Conservation (phyloP, 1,140 invertebrate species). For the Copidosoma floridanum region DNA sequence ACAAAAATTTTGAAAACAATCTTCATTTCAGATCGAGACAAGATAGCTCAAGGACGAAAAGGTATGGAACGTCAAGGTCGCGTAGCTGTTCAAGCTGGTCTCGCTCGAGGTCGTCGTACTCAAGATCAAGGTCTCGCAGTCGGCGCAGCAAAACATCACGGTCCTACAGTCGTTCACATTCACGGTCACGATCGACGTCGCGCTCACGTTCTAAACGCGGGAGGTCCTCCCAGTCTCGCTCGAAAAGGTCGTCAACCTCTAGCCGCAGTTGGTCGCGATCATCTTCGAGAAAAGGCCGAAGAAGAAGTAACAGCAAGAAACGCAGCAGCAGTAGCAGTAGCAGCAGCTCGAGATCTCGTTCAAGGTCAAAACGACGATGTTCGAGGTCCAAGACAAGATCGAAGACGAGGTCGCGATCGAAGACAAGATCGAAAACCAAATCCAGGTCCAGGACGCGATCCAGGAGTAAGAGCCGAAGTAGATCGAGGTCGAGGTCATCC, state of each 20-base stretch:
- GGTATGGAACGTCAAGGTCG: constrained; percentile 47
- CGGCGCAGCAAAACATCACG: constrained; percentile 37
- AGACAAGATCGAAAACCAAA: constrained; percentile 50
- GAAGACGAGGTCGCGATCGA: constrained; percentile 41
- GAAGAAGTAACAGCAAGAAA: too few relatives aligned
- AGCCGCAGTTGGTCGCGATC: too few relatives aligned
- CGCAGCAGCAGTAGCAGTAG: too few relatives aligned
- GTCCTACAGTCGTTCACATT: constrained; percentile 37
- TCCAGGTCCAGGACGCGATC: constrained; percentile 46
- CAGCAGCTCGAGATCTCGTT: constrained; percentile 37
- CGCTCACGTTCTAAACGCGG: too few relatives aligned
- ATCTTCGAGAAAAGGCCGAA: too few relatives aligned
- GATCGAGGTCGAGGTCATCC: constrained; percentile 47
- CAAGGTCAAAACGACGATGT: constrained; percentile 29
- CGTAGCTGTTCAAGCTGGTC: constrained; percentile 36
- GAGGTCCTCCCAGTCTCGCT: constrained; percentile 48
- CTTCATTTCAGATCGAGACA: constrained; percentile 32
- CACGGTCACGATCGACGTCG: constrained; percentile 50
- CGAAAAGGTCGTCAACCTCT: constrained; percentile 50
- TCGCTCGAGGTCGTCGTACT: constrained; percentile 39
- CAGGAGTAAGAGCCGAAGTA: constrained; percentile 44
- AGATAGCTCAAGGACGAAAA: constrained; percentile 42
- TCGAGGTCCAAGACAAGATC: constrained; percentile 34
- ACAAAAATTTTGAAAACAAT: too few relatives aligned
- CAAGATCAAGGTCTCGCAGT: constrained; percentile 37